Conservation (phyloP, 1,140 invertebrate species). For the Asobara japonica region DNA sequence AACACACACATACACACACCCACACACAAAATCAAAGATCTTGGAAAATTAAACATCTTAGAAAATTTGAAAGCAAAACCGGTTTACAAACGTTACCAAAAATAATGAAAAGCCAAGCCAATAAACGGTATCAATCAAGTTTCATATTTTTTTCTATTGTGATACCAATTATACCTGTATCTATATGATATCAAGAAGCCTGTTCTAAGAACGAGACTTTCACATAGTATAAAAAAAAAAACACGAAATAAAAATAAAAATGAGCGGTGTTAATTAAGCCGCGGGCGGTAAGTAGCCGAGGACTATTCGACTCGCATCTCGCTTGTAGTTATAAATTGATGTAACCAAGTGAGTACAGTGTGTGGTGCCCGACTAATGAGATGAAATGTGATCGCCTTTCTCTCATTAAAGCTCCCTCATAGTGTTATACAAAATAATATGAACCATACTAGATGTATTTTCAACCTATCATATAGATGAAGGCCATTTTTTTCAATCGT, state of each 20-base stretch:
- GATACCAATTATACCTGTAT: background rate
- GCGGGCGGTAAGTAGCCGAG: constrained; percentile 35
- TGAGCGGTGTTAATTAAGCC: constrained; percentile 51
- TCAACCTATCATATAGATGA: constrained; percentile 16
- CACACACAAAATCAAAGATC: too few species aligned
- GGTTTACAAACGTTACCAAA: background rate
- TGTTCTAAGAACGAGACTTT: constrained; percentile 36
- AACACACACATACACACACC: too few species aligned
- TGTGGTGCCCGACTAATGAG: constrained; percentile 52
- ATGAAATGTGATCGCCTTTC: constrained; percentile 63
- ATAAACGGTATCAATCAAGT: background rate
- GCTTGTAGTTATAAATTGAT: constrained; percentile 55
- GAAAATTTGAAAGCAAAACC: background rate
- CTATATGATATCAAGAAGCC: background rate
- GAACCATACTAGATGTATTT: constrained; percentile 29
- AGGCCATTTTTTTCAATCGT: background rate
- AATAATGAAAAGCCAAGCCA: background rate
- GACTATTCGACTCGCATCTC: constrained; percentile 40
- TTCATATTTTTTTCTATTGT: background rate
- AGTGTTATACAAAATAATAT: constrained; percentile 45
- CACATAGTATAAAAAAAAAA: constrained; percentile 44
- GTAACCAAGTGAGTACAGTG: constrained; percentile 43
- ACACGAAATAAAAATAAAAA: too few species aligned
- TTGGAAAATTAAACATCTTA: background rate
- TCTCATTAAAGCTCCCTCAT: constrained; percentile 53